Evolutionary conservation across 2,888 invertebrate species (phyloP).

Genomic region (Dicycla oo): DNA sequence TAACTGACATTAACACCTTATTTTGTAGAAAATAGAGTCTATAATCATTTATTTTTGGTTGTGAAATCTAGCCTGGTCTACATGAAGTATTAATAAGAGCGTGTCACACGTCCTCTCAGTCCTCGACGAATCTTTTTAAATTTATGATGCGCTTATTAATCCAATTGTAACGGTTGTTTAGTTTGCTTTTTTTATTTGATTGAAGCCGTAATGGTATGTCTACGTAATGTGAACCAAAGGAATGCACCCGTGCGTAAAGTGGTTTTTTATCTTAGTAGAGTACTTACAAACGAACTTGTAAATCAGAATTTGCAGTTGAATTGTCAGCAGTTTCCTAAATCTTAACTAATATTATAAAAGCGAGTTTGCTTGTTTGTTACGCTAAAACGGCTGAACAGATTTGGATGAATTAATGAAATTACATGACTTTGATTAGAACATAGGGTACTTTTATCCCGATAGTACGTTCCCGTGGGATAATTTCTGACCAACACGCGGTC

Average conservation of each 20-base stretch:
- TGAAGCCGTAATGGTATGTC: conserved; percentile 45
- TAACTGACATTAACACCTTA: conserved; percentile 31
- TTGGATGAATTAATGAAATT: too few species aligned
- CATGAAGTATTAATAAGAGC: conserved; percentile 79
- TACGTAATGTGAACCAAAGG: conserved; percentile 19
- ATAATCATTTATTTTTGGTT: conserved; percentile 24
- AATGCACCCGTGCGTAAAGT: conserved; percentile 12
- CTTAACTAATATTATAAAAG: too few species aligned
- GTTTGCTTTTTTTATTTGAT: conserved; percentile 60
- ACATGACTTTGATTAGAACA: too few species aligned
- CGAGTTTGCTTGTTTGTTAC: too few species aligned
- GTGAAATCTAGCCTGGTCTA: conserved; percentile 43
- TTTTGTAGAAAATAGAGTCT: conserved; percentile 33
- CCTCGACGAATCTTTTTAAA: conserved; percentile 71
- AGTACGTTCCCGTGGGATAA: too few species aligned
- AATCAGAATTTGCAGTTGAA: neutral
- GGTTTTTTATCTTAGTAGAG: neutral
- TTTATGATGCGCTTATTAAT: conserved; percentile 74
- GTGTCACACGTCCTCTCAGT: conserved; percentile 73
- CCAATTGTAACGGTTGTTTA: conserved; percentile 71
- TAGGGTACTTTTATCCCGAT: too few species aligned
- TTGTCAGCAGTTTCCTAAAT: conserved; percentile 20
- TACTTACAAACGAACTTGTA: neutral
- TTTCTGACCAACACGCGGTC: too few species aligned
- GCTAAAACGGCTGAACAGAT: too few species aligned